Percentiles rank a stretch among this genome's conserved stretches.
Evolutionary conservation across 2,888 invertebrate species (phyloP).

Genomic region (Lithophane ornitopus): DNA sequence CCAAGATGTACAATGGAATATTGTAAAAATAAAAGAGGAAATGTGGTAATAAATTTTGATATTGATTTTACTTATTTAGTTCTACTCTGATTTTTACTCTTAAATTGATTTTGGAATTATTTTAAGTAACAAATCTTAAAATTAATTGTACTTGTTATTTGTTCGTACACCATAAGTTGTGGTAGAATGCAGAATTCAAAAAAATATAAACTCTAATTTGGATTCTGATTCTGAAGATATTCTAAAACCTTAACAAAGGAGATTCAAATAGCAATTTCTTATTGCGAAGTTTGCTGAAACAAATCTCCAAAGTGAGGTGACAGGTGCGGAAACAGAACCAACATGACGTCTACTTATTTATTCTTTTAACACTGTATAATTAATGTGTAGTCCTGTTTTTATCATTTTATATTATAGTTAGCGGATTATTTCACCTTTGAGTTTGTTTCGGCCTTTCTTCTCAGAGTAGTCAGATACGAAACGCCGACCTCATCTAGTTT

Average conservation of each 20-base stretch:
- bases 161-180: not conserved
- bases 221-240: not conserved
- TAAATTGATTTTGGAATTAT: not conserved
- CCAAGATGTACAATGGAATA: not conserved
- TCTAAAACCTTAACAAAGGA: conserved; percentile 7
- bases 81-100: no score
- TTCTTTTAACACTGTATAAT: conserved; percentile 37
- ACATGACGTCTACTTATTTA: conserved; percentile 21
- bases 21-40: not conserved
- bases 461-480: no score
- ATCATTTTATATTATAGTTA: not conserved
- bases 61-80: no score
- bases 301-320: conserved; percentile 28
- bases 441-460: no score
- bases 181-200: not conserved
- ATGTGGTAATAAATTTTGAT: not conserved
- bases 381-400: conserved; percentile 8
- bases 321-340: conserved; percentile 39
- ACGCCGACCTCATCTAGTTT: no score
- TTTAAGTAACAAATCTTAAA: not conserved
- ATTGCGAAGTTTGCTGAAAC: conserved; percentile 34
- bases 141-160: not conserved
- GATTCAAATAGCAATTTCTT: conserved; percentile 9
- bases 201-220: not conserved
- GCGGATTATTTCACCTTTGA: not conserved